Conservation (phyloP, 2,797 vertebrate genomes). For the Myripristis murdjan region DNA sequence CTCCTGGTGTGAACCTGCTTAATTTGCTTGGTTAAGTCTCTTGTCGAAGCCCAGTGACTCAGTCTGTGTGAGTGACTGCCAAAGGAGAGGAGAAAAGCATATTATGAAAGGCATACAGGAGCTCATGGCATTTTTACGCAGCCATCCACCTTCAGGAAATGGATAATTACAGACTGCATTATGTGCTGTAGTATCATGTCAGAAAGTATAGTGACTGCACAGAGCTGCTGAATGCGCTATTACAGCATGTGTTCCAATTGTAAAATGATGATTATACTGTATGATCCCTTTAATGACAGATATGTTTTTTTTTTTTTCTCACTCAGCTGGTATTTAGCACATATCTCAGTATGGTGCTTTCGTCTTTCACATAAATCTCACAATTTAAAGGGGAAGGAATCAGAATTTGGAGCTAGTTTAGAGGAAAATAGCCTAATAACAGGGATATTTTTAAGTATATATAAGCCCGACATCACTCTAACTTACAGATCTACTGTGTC, state of each 20-base stretch:
- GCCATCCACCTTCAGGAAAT: slow-evolving; percentile 80
- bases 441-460: slow-evolving; percentile 58
- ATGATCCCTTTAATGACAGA: slow-evolving; percentile 79
- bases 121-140: slow-evolving; percentile 71
- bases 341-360: slow-evolving; percentile 76
- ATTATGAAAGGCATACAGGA: slow-evolving; percentile 73
- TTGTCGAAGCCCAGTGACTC: slow-evolving; percentile 62
- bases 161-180: slow-evolving; percentile 81
- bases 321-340: slow-evolving; percentile 75
- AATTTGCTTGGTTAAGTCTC: slow-evolving; percentile 52
- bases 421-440: slow-evolving; percentile 59
- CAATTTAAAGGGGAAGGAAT: slow-evolving; percentile 56
- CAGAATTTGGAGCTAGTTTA: slow-evolving; percentile 60
- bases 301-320: slow-evolving; percentile 71
- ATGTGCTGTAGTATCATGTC: slow-evolving; percentile 78
- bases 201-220: slow-evolving; percentile 73
- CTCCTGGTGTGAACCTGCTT: slow-evolving; percentile 75
- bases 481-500: slow-evolving; percentile 58
- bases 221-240: slow-evolving; percentile 68
- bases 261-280: slow-evolving; percentile 79
- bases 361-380: slow-evolving; percentile 60
- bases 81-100: slow-evolving; percentile 65
- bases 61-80: slow-evolving; percentile 59
- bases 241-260: slow-evolving; percentile 76
- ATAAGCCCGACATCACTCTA: slow-evolving; percentile 49